Base-by-base conservation (phyloP, 2,113 vertebrate species). In the Dromas ardeola region DNA sequence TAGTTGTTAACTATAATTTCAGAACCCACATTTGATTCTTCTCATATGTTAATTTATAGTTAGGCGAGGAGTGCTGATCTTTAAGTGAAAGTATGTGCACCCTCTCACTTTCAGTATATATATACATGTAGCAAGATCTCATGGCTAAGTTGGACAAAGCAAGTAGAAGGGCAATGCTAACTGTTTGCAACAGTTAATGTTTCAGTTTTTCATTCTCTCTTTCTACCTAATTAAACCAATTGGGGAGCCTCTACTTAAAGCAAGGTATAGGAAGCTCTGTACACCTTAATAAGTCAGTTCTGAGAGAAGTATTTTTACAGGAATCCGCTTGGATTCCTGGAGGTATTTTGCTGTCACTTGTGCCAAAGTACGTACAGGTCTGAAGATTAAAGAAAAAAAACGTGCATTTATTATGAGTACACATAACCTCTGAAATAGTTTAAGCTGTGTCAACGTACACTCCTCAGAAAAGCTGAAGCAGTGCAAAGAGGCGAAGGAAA, bases 381-480 rank as follows among this genome's bases (percentile, higher is more conserved):
- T 14, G 59, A 84, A 95, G 90, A 96, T 89, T 81, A 95, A 95
- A 95, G n/a, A 70, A 58, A 50, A 96, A 96, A 91, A 74, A 87
- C 43, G 52, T 90, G 79, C 42, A 43, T 93, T 88, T 96, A 34
- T 93, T 97, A 59, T 88, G 42, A 71, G 47, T 90, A 70, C 79
- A 81, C 47, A 52, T 86, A 81, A 88, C 47, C 61, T 79, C 36
- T 95, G 77, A 84, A 95, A 79, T 23, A 95, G 49, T 86, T 95
- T 92, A 92, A 86, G 52, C 80, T 95, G 77, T 86, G 77, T 78
- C 65, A 93, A 78, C 47, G 74, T 65, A 65, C 0, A 0, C 62
- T 69, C 52, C 79, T 94, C 56, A 69, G 30, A 43, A 63, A 82
- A 81, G 52, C 50, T 95, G 56, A 79, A 55, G 36, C 3, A 2